These are phyloP conservation scores for Crotophaga sulcirostris DNA, from an alignment of 2,113 vertebrate species.

Conservation along the genomic window DNA sequence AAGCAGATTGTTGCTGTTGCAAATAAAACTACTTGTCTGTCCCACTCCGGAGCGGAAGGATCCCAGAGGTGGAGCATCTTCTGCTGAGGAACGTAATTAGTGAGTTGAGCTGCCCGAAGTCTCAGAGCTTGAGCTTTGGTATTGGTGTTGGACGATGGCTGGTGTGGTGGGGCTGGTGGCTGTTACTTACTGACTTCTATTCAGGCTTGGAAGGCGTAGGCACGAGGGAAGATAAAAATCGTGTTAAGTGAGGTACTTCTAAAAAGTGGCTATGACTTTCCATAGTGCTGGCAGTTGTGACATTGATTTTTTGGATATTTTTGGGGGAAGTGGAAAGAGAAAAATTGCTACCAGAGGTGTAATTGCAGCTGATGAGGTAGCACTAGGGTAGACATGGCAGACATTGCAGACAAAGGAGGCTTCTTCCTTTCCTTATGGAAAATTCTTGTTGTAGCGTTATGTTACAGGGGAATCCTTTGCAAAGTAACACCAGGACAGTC, in stretches of 20 bases:
- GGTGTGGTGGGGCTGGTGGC: background rate
- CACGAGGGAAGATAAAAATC: background rate
- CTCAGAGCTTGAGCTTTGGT: background rate
- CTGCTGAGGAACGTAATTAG: accelerated
- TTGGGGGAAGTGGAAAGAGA: background rate
- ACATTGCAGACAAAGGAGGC: background rate
- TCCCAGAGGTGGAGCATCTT: accelerated
- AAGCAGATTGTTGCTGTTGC: background rate
- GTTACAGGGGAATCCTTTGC: background rate
- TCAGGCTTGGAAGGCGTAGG: background rate
- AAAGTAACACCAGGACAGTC: background rate
- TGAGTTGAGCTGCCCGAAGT: accelerated
- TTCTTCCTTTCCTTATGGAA: background rate
- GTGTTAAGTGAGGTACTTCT: background rate
- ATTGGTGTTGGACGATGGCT: accelerated
- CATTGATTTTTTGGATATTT: background rate
- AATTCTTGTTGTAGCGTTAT: background rate
- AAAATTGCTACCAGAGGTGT: background rate
- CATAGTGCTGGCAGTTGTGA: background rate
- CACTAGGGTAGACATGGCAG: background rate
- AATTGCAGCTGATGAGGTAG: background rate
- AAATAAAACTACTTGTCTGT: accelerated
- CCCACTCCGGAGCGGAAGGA: accelerated
- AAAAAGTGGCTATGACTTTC: background rate
- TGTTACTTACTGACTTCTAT: background rate